A percentile compares a stretch with the other conserved stretches of the same genome.
phyloP scores from a whole-genome alignment of 2,113 vertebrate genomes.

The human region DNA sequence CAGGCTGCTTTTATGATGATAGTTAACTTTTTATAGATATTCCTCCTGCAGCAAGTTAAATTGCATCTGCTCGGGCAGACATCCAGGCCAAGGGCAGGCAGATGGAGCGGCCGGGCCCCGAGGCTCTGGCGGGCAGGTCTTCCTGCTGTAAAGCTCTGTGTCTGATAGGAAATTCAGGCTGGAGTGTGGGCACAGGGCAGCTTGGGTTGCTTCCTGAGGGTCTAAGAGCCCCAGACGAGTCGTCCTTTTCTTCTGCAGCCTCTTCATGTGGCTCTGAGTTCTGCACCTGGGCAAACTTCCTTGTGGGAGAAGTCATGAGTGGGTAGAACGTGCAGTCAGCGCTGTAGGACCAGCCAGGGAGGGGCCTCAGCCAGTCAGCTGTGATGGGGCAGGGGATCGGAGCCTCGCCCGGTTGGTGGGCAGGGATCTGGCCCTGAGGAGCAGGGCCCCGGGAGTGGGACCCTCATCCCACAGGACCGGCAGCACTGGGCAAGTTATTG shows the following conservation, averaged over 20 bases:
- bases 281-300: not conserved
- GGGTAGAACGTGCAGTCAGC: not conserved
- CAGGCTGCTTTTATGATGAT: not conserved
- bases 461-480: not conserved
- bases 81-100: slow-evolving; percentile 17
- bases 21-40: slow-evolving; percentile 32
- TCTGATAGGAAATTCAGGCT: slow-evolving; percentile 59
- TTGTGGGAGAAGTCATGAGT: not conserved
- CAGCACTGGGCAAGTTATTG: not conserved
- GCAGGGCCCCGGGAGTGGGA: not conserved
- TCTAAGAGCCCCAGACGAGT: not conserved
- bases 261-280: not conserved
- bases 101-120: not conserved
- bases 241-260: not conserved
- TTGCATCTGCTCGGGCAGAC: slow-evolving; percentile 52
- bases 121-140: slow-evolving; percentile 36
- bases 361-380: not conserved
- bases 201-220: not conserved
- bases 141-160: slow-evolving; percentile 48
- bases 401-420: fast-evolving
- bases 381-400: too few species aligned
- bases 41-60: slow-evolving; percentile 61
- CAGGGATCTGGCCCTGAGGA: not conserved
- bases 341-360: not conserved
- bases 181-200: not conserved